phyloP scores from a whole-genome alignment of 23 tunicate genomes.

The Aplidium turbinatum region DNA sequence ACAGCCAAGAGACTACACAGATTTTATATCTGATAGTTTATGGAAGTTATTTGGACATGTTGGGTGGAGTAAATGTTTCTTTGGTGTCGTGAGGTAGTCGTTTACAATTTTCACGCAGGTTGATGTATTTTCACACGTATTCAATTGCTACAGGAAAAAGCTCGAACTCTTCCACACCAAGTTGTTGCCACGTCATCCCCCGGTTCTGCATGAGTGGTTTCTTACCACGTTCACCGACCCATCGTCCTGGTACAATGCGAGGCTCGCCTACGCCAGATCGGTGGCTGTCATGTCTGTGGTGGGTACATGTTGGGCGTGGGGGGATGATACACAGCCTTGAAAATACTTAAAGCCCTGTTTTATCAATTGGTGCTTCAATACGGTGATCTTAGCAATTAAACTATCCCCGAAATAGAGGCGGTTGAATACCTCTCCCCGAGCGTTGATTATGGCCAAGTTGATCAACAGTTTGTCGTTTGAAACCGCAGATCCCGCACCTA shows the following conservation, averaged over 20 bases:
- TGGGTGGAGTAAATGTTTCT: background rate
- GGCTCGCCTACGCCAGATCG: conserved; percentile 81
- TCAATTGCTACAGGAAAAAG: conserved; percentile 66
- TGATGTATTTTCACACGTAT: background rate
- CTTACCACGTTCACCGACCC: conserved; percentile 81
- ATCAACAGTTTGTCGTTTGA: too few species aligned
- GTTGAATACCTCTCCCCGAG: too few species aligned
- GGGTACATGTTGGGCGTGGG: background rate
- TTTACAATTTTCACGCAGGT: background rate
- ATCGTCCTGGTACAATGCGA: conserved; percentile 80
- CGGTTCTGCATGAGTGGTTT: conserved; percentile 92
- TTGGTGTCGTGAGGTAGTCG: background rate
- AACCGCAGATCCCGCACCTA: too few species aligned
- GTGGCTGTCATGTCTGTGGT: conserved; percentile 99
- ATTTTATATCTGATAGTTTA: too few species aligned
- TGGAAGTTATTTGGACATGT: too few species aligned
- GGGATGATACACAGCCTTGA: too few species aligned
- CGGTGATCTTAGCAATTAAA: too few species aligned
- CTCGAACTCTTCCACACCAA: conserved; percentile 72
- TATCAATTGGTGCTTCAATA: too few species aligned
- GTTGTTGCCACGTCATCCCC: conserved; percentile 79
- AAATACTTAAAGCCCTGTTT: too few species aligned
- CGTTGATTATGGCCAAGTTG: too few species aligned
- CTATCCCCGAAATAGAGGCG: too few species aligned
- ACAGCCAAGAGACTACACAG: too few species aligned